Base-by-base conservation (phyloP, 2,888 invertebrate genomes). In the Agelastica alni region DNA sequence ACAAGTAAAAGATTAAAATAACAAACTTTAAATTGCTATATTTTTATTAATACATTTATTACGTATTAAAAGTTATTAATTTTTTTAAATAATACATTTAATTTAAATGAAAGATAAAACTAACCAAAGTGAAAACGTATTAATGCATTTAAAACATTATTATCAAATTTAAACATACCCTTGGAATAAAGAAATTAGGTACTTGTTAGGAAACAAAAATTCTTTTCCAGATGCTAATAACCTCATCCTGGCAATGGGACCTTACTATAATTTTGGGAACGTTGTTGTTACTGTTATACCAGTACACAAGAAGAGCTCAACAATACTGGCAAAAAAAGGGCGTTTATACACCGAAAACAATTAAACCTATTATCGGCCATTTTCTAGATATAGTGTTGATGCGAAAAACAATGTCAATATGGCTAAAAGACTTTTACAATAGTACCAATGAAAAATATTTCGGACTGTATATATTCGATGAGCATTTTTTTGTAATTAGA, bases 401-500 rank as follows among this genome's bases (percentile, higher is more conserved):
- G 7, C 51, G 54, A 31, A 53, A 34, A 14, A 56, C 53, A 4
- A 47, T 62, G 5, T 64, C 62, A 2, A 56, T 58, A 43, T 59
- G 53, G 53, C 28, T 64, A 10, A 58, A 56, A 13, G 32, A 39
- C 10, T 36, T 54, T 28, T 53, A 59, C 10, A 49, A 59, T 28
- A 14, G 28, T 2, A 45, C 41, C 1, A 28, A 64, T 6, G 64
- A 70, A 46, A 73, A 72, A 4, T 79, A 70, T 58, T 72, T 80
- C 14, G 82, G 82, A 2, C 75, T 81, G 32, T 81, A 77, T 61
- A 74, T 78, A 16, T 76, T 81, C 37, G 75, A 78, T 53, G 77
- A 76, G 51, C 82, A 81, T 0, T 74, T 75, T 36, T 57, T 82
- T 1, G 60, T 82, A 1, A 52, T 81, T 0, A 71, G 77, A 28